A percentile compares a stretch with the other conserved stretches of the same genome.
These are phyloP conservation scores for Platyrinchus mystaceus DNA, from an alignment of 2,797 vertebrate species.

Conservation along the genomic window DNA sequence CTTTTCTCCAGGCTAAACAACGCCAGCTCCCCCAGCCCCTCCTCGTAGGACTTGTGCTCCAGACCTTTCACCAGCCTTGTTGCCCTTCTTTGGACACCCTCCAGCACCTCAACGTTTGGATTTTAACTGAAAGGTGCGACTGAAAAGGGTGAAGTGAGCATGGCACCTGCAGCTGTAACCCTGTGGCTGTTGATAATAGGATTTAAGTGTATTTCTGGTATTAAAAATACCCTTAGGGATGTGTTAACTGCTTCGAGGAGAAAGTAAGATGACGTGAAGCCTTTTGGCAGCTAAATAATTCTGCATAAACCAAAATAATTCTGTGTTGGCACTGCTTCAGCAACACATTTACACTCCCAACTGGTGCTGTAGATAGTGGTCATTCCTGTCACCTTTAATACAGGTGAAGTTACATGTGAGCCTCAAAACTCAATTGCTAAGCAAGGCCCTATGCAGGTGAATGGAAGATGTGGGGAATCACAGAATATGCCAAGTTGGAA, in stretches of 20 bases:
- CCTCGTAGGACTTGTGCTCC: too few species aligned
- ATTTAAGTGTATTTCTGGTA: neutral
- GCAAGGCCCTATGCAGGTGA: fast-evolving
- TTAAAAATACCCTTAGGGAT: neutral
- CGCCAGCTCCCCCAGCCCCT: too few species aligned
- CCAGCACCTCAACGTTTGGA: too few species aligned
- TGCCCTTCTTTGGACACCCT: too few species aligned
- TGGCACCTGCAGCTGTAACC: fast-evolving
- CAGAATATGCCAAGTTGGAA: neutral
- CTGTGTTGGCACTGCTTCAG: neutral
- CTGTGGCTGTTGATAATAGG: neutral
- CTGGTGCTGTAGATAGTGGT: neutral
- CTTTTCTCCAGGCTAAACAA: too few species aligned
- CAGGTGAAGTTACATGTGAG: fast-evolving
- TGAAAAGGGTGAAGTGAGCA: neutral
- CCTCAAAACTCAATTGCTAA: neutral
- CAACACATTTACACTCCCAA: fast-evolving
- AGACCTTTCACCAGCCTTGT: too few species aligned
- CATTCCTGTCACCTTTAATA: neutral
- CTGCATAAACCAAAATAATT: neutral
- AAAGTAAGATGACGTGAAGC: neutral
- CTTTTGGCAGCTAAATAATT: neutral
- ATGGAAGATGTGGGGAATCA: neutral
- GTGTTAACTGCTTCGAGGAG: neutral
- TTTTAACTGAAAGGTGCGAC: neutral